Evolutionary conservation across 2,888 invertebrate species (phyloP), one percentile per base, ranked within the genome.

Genomic region (Eulithis prunata): DNA sequence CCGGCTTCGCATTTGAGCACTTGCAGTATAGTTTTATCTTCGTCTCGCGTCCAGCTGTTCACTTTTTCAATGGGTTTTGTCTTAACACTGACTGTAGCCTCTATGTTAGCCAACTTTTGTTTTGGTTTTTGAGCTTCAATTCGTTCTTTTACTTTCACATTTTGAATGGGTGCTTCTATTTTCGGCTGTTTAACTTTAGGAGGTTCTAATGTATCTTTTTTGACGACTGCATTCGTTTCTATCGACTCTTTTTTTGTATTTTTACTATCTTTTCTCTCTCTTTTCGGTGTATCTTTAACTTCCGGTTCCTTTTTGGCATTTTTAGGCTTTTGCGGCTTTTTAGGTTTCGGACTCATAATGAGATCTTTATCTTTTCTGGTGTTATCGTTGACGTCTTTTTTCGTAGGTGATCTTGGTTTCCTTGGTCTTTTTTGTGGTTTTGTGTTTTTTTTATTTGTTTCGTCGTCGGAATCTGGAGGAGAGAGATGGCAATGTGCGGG

Each of bases 1-100:
- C 95, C 94, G 8, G 90, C 77, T 71, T 96, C 96, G 4, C 95
- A 94, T 82, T 97, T 96, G 69, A 97, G 94, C 62, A 96, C 96
- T 84, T 96, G 95, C 46, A 97, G 86, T 86, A 97, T 95, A 12
- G 96, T 94, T 84, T 96, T 96, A 83, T 97, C 97, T 79, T 97
- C 97, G 60, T 97, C 96, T 62, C 97, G 93, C 0, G 96, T 96
- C 97, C 97, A 97, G 72, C 85, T 86, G 46, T 83, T 90, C 4
- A 54, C 38, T 66, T 85, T 90, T 46, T 82, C 82, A 32, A 71
- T 70, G n/a, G 72, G 74, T 14, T 77, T 79, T n/a, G 75, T 57
- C 57, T 71, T 74, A 32, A 73, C 68, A 32, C 71, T 70, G 2
- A 77, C 70, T 4, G 74, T 68, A 6, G 71, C 69, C 43, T 90